Evolutionary conservation across 2,113 vertebrate species (phyloP).

Genomic region (Neolamprologus variostigma): DNA sequence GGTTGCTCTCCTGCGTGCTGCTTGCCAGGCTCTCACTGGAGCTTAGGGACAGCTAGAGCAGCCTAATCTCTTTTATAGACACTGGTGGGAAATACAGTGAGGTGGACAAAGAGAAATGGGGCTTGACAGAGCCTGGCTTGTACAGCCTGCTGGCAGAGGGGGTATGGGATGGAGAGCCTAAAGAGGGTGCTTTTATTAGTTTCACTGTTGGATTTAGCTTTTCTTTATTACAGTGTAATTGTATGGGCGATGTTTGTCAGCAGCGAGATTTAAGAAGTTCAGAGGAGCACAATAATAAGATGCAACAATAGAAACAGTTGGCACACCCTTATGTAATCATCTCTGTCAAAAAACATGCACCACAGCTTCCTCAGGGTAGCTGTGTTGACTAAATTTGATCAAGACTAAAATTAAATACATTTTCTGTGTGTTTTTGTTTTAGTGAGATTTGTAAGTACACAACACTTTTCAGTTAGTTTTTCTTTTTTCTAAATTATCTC

Average conservation of each 20-base stretch:
- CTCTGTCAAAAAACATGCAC: background rate
- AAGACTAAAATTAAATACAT: background rate
- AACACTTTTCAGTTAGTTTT: background rate
- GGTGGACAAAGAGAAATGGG: slow-evolving; percentile 35
- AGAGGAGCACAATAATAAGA: background rate
- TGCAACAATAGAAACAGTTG: background rate
- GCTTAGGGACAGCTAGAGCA: slow-evolving; percentile 40
- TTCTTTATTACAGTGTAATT: background rate
- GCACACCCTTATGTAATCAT: background rate
- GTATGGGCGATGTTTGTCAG: background rate
- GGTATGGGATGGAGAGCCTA: background rate
- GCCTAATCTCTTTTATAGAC: slow-evolving; percentile 36
- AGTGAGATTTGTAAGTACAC: background rate
- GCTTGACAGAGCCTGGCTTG: slow-evolving; percentile 41
- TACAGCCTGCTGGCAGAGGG: background rate
- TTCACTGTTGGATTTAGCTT: background rate
- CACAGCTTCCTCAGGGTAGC: background rate
- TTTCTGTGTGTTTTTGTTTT: background rate
- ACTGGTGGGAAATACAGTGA: slow-evolving; percentile 38
- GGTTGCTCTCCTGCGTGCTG: slow-evolving; percentile 6
- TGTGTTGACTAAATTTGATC: background rate
- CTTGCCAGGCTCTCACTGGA: background rate
- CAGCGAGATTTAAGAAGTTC: background rate
- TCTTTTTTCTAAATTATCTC: background rate
- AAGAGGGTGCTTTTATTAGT: background rate